Conservation (phyloP, 2,888 invertebrate genomes). For the Pseudolycoriella hygida region DNA sequence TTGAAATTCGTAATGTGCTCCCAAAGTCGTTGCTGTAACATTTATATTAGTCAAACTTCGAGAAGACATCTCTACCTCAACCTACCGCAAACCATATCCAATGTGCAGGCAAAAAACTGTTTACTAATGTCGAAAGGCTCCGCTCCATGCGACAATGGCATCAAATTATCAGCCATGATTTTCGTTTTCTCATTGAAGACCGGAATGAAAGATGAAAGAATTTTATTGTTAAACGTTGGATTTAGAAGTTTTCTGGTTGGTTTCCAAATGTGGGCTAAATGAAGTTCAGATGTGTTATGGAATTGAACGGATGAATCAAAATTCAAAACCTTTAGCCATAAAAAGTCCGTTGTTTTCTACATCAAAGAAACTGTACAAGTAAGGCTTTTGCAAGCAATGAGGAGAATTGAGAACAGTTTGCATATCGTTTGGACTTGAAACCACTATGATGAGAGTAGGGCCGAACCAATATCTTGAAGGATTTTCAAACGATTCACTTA, state of each 20-base stretch:
- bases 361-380: neutral
- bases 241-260: slow-evolving; percentile 7
- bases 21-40: no score
- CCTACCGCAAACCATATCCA: slow-evolving; percentile 6
- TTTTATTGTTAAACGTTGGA: slow-evolving; percentile 8
- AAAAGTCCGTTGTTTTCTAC: slow-evolving; percentile 2
- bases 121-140: slow-evolving; percentile 5
- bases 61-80: no score
- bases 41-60: no score
- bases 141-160: neutral
- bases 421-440: slow-evolving; percentile 1
- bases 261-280: slow-evolving; percentile 6
- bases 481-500: neutral
- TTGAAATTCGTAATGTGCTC: no score
- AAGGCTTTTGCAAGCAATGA: slow-evolving; percentile 2
- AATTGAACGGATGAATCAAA: neutral
- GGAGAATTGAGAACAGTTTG: slow-evolving; percentile 2
- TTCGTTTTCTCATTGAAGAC: slow-evolving; percentile 7
- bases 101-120: slow-evolving; percentile 3
- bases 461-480: neutral
- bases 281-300: neutral
- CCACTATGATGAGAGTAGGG: neutral
- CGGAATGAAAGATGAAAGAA: slow-evolving; percentile 7
- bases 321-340: slow-evolving; percentile 1
- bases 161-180: slow-evolving; percentile 3